phyloP scores from a whole-genome alignment of 1,140 invertebrate species.

The Temnothorax curvispinosus region DNA sequence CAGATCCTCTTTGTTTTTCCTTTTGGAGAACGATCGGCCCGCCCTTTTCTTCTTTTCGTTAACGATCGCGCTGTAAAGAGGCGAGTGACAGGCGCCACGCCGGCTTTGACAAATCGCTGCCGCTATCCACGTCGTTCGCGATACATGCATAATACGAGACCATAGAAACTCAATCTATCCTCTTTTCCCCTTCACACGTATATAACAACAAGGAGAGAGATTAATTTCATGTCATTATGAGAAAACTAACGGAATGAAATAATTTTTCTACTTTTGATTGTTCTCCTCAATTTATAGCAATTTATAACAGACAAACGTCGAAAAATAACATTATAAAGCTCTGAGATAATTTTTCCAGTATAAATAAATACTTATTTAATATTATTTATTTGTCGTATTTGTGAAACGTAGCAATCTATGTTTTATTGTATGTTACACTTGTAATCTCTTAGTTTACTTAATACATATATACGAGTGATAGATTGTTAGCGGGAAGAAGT shows the following conservation, averaged over 20 bases:
- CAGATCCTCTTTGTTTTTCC: conserved; percentile 70
- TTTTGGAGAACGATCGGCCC: conserved; percentile 66
- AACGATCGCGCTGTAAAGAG: conserved; percentile 73
- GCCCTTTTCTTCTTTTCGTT: conserved; percentile 64
- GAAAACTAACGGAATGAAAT: conserved; percentile 1
- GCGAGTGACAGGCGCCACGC: conserved; percentile 76
- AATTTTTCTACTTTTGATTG: background rate
- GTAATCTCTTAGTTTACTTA: conserved; percentile 49
- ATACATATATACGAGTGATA: conserved; percentile 61
- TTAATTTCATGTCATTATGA: background rate
- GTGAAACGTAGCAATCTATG: conserved; percentile 35
- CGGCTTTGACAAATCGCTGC: conserved; percentile 75
- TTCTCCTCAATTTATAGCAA: background rate
- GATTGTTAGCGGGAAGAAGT: conserved; percentile 65
- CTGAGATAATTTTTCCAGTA: background rate
- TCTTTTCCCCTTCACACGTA: conserved; percentile 10
- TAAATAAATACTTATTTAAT: background rate
- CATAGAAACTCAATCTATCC: conserved; percentile 56
- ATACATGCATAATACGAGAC: conserved; percentile 57
- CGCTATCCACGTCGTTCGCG: conserved; percentile 60
- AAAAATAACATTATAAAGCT: background rate
- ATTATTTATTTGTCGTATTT: background rate
- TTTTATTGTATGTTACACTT: conserved; percentile 53
- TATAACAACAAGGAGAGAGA: conserved; percentile 1
- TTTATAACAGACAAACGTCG: background rate